A percentile compares a stretch with the other conserved stretches of the same genome.
Conservation (phyloP, 2,113 vertebrate genomes). For the Echinops telfairi region DNA sequence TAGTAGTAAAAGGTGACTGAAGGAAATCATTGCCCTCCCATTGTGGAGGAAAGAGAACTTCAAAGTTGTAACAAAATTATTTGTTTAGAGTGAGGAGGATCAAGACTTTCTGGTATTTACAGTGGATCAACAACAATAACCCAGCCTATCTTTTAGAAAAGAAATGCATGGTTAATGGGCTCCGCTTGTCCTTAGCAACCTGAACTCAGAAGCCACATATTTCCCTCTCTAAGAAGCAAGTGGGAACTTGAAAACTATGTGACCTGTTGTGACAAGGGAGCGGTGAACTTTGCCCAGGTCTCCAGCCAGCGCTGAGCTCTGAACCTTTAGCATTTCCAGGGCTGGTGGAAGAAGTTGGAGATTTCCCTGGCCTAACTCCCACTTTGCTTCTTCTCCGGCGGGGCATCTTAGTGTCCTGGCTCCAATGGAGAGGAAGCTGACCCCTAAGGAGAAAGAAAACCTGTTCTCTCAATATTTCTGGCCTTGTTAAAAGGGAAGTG, state of each 20-base stretch:
- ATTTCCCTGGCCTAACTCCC: no score
- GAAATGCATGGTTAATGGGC: conserved; percentile 71
- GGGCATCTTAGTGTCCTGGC: background rate
- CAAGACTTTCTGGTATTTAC: conserved; percentile 75
- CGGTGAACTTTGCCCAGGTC: conserved; percentile 82
- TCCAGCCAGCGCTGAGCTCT: conserved; percentile 77
- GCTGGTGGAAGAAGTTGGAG: background rate
- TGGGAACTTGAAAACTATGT: conserved; percentile 82
- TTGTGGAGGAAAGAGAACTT: conserved; percentile 73
- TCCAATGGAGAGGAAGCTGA: background rate
- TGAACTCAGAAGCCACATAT: conserved; percentile 78
- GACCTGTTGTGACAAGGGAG: conserved; percentile 68
- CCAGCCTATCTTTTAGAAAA: conserved; percentile 56
- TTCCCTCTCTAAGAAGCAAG: conserved; percentile 81
- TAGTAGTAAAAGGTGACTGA: conserved; percentile 69
- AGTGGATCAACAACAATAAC: conserved; percentile 8
- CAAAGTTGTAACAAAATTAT: conserved; percentile 51
- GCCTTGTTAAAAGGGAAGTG: background rate
- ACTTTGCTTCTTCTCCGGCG: background rate
- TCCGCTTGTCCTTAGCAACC: conserved; percentile 73
- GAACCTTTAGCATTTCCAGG: conserved; percentile 56
- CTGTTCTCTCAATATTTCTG: conserved; percentile 20
- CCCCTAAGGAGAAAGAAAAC: background rate
- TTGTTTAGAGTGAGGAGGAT: conserved; percentile 60
- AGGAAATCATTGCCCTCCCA: conserved; percentile 80